Conservation (phyloP, 2,113 vertebrate genomes). For the Stegastes partitus region DNA sequence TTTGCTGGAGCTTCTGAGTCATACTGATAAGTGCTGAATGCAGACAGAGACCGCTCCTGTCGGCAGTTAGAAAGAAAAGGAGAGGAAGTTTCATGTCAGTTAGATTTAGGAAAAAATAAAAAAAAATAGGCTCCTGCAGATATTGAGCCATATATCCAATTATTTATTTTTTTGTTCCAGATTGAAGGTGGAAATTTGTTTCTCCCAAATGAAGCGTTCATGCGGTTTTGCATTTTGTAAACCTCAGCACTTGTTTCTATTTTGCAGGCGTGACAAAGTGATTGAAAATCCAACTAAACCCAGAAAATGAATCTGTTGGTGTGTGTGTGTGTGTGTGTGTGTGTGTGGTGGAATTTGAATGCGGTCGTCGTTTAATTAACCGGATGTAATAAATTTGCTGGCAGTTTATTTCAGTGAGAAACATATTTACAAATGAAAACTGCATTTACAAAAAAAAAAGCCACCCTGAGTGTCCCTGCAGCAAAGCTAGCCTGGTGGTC, state of each 20-base stretch:
- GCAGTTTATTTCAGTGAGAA: background rate
- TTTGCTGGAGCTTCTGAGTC: slow-evolving; percentile 23
- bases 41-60: slow-evolving; percentile 8
- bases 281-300: slow-evolving; percentile 23
- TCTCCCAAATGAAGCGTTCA: background rate
- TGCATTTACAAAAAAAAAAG: no score
- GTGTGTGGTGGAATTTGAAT: background rate
- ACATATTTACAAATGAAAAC: background rate
- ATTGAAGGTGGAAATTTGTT: slow-evolving; percentile 8
- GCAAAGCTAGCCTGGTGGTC: no score
- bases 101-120: background rate
- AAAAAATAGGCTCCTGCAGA: background rate
- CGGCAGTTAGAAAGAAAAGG: background rate
- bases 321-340: slow-evolving; percentile 7
- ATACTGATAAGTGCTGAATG: slow-evolving; percentile 38
- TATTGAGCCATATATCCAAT: slow-evolving; percentile 39
- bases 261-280: slow-evolving; percentile 8
- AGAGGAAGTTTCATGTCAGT: background rate
- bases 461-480: no score
- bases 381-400: background rate
- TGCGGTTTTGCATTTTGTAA: slow-evolving; percentile 27
- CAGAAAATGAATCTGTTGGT: background rate
- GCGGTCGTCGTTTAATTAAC: background rate
- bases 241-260: slow-evolving; percentile 37
- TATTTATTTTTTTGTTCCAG: background rate